phyloP scores from a whole-genome alignment of 2,113 vertebrate genomes.

The Paratilapia polleni region DNA sequence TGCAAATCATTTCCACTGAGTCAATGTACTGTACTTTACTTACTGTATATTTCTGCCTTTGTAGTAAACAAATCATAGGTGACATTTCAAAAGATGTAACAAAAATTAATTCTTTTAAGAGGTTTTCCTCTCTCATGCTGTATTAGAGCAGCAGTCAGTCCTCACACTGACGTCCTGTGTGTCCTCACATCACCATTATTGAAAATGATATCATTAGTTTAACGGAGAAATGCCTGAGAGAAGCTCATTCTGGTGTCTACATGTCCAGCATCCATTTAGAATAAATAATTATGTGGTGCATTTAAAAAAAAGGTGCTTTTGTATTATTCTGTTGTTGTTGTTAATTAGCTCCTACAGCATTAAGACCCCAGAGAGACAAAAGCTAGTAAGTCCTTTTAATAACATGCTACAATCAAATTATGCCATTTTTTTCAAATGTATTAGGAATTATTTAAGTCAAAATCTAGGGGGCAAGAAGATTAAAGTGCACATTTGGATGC shows the following conservation, averaged over 20 bases:
- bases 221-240: background rate
- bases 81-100: constrained; percentile 36
- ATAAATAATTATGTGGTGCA: fast-evolving
- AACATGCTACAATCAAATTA: background rate
- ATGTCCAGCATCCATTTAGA: background rate
- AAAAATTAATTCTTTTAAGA: constrained; percentile 10
- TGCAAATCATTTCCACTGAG: background rate
- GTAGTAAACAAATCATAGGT: constrained; percentile 20
- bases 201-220: background rate
- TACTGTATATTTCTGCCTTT: background rate
- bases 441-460: background rate
- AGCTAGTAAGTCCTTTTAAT: background rate
- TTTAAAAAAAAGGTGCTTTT: background rate
- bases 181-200: background rate
- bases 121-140: background rate
- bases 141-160: background rate
- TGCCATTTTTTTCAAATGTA: background rate
- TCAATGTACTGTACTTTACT: too few species aligned
- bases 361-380: background rate
- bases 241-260: background rate
- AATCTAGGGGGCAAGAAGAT: background rate
- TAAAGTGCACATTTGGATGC: background rate
- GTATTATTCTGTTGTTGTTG: too few species aligned
- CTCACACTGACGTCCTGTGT: background rate
- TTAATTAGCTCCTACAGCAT: background rate